These are phyloP conservation scores for Drosophila ustulata DNA, from an alignment of 2,888 invertebrate species.

Conservation along the genomic window DNA sequence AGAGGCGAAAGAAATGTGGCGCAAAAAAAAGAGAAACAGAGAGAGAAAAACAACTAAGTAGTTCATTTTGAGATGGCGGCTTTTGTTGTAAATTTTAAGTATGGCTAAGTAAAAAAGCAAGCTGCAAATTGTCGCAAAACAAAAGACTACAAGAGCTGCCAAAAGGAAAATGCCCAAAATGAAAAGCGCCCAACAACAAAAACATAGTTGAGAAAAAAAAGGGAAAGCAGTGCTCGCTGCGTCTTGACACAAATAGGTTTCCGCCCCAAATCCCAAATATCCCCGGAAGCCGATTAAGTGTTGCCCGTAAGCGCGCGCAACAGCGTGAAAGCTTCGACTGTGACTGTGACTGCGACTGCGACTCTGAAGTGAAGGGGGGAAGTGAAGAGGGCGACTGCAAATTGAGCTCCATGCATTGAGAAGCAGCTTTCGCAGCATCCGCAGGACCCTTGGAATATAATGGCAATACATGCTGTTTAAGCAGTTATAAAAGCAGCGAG, in stretches of 20 bases:
- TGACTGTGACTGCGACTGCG: conserved; percentile 29
- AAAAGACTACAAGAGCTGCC: conserved; percentile 65
- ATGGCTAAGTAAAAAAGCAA: conserved; percentile 76
- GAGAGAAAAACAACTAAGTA: conserved; percentile 65
- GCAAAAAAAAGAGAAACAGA: conserved; percentile 12
- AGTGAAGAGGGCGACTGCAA: conserved; percentile 53
- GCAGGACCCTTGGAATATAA: conserved; percentile 57
- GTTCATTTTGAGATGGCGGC: conserved; percentile 73
- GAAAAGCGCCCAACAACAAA: conserved; percentile 62
- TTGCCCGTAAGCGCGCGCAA: conserved; percentile 76
- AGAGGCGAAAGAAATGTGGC: conserved; percentile 11
- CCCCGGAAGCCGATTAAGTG: conserved; percentile 82
- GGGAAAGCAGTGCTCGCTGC: conserved; percentile 53
- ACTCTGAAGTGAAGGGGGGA: conserved; percentile 8
- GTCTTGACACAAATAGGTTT: conserved; percentile 81
- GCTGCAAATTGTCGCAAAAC: conserved; percentile 77
- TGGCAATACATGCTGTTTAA: conserved; percentile 67
- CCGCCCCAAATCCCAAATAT: conserved; percentile 81
- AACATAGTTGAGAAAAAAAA: conserved; percentile 22
- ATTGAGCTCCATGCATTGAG: conserved; percentile 58
- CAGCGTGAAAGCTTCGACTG: conserved; percentile 64
- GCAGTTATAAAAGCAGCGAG: conserved; percentile 41
- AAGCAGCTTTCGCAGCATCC: conserved; percentile 30
- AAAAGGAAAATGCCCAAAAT: conserved; percentile 70
- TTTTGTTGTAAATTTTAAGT: conserved; percentile 78